A percentile compares a stretch with the other conserved stretches of the same genome.
phyloP scores from a whole-genome alignment of 2,113 vertebrate species.

The Gavialis gangeticus region DNA sequence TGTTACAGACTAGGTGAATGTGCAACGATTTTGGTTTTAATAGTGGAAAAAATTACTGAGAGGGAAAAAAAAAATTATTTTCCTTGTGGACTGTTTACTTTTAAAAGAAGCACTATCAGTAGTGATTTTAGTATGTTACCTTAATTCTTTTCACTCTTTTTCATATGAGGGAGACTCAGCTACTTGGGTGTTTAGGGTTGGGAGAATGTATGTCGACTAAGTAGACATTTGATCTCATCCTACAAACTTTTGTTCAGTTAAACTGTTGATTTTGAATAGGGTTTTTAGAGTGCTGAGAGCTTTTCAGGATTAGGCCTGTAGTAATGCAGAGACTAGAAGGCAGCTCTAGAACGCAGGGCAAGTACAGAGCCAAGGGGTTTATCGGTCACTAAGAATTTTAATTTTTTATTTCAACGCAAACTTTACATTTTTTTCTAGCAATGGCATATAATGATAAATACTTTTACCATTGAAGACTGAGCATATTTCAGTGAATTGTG shows the following conservation, averaged over 20 bases:
- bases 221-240: slow-evolving; percentile 32
- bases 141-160: neutral
- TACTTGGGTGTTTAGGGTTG: neutral
- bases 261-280: slow-evolving; percentile 45
- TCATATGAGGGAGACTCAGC: neutral
- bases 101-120: neutral
- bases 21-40: neutral
- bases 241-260: slow-evolving; percentile 33
- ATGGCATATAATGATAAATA: neutral
- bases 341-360: slow-evolving; percentile 12
- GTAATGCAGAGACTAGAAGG: neutral
- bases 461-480: neutral
- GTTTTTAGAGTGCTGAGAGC: slow-evolving; percentile 34
- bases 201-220: slow-evolving; percentile 32
- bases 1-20: neutral
- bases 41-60: neutral
- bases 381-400: neutral
- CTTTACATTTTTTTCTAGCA: neutral
- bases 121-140: too few species aligned
- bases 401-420: neutral
- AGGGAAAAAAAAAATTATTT: neutral
- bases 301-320: slow-evolving; percentile 14
- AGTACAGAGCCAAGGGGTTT: slow-evolving; percentile 55
- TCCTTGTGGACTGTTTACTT: neutral
- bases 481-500: neutral